These are phyloP conservation scores for Podarcis lilfordi DNA, from an alignment of 2,797 vertebrate species.

Conservation along the genomic window DNA sequence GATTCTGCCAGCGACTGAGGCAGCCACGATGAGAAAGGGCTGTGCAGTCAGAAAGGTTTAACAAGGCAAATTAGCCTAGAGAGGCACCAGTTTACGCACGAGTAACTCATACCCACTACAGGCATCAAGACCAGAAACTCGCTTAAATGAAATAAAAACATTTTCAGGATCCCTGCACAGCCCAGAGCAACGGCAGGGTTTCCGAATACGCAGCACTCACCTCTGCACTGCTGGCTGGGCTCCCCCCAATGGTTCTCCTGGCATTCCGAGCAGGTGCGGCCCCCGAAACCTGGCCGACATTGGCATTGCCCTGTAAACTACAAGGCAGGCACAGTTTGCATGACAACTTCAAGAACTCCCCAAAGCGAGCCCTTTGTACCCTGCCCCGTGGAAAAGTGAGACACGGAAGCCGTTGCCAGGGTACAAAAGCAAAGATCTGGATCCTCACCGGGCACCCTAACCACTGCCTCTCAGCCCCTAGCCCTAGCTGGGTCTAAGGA, in stretches of 20 bases:
- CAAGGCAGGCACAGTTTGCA: fast-evolving
- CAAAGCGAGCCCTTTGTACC: not conserved
- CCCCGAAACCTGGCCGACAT: constrained; percentile 92
- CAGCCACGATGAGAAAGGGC: no score
- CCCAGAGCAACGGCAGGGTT: not conserved
- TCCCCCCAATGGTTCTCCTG: constrained; percentile 96
- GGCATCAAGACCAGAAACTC: not conserved
- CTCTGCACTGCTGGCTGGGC: constrained; percentile 88
- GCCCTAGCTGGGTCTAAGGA: not conserved
- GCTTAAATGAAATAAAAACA: no score
- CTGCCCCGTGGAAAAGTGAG: not conserved
- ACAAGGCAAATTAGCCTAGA: no score
- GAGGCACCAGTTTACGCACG: no score
- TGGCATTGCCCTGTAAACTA: constrained; percentile 96
- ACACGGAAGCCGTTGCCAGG: not conserved
- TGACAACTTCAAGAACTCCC: not conserved
- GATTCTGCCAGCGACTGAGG: no score
- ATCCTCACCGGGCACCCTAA: not conserved
- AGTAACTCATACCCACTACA: no score
- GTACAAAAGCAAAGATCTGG: not conserved
- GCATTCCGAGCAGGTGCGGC: constrained; percentile 90
- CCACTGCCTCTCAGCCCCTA: not conserved
- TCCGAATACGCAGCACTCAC: constrained; percentile 76
- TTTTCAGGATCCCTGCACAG: not conserved
- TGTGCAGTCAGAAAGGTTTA: no score